Base-by-base conservation (phyloP, 2,888 invertebrate species). In the Agonum fuliginosum region DNA sequence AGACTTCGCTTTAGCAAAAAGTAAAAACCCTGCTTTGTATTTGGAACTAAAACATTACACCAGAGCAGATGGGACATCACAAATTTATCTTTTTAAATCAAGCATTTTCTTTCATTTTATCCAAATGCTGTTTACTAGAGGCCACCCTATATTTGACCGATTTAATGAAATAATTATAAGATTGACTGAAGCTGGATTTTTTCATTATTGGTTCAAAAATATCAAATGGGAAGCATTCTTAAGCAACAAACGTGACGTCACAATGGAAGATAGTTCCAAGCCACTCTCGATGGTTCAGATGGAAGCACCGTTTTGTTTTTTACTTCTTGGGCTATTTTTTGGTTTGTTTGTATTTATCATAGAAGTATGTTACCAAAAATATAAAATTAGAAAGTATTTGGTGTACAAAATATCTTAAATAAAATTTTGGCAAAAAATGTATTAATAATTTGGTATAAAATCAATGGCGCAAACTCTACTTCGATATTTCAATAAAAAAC, bases 1-100 rank as follows among this genome's bases (percentile, higher is more conserved):
- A 76, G 54, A 76, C 37, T 76, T 69, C 22, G 76, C 76, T 24
- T 14, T 43, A 37, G 54, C 76, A 22, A 76, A 76, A 76, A 41
- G 41, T 54, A 27, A 30, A 3, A 43, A 37, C 20, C 20, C 51
- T 8, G 37, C 58, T 4, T 3, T 34, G 2, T 76, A 54, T 70
- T 20, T 76, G 41, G 17, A 8, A 37, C 1, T 37, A 43, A 43
- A 69, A 51, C 41, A 69, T 20, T 76, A 76, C 37, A 69, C 69
- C 8, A 14, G n/a, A 51, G 20, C 24, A 8, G 70, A 70, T 69
- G 69, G 69, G 17, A 14, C 20, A 8, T 37, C 69, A 41, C 22
- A 54, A 19, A 22, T 76, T 24, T 76, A 76, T 69, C 12, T 54
- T 14, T 76, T 76, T n/a, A 34, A 76, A 67, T 6, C 41, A 20